These are phyloP conservation scores for Quadroppia sp. DNA, from an alignment of 2,888 invertebrate genomes.

Conservation along the genomic window DNA sequence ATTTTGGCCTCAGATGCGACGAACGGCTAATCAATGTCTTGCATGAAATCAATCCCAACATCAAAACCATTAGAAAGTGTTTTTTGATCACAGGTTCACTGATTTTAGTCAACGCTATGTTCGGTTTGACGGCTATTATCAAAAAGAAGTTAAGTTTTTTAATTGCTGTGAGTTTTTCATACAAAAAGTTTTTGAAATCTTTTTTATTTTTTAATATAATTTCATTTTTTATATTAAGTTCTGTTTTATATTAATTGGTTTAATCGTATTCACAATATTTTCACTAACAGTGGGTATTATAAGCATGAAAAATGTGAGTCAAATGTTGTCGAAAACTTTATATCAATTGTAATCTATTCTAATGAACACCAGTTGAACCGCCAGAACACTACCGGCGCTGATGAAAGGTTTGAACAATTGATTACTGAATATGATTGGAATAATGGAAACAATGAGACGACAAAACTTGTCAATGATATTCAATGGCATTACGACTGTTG, in stretches of 20 bases:
- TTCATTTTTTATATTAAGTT: not conserved
- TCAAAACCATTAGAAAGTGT: conserved; percentile 13
- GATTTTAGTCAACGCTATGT: not conserved
- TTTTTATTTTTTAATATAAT: not conserved
- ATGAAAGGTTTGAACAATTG: not conserved
- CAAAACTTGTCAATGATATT: not conserved
- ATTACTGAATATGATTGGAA: conserved; percentile 19
- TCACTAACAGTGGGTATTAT: conserved; percentile 11
- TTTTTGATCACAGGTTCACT: not conserved
- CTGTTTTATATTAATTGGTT: conserved; percentile 29
- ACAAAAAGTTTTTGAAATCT: not conserved
- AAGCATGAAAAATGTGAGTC: not conserved
- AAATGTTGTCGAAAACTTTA: not conserved
- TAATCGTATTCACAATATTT: conserved; percentile 12
- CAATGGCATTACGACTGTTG: conserved; percentile 1
- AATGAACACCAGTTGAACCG: not conserved
- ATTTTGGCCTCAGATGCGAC: not conserved
- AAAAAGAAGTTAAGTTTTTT: conserved; percentile 18
- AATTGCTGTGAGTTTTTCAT: conserved; percentile 11
- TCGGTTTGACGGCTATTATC: conserved; percentile 11
- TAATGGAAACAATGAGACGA: not conserved
- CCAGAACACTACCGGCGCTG: not conserved
- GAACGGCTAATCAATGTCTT: not conserved
- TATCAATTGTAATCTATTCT: not conserved
- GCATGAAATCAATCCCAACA: not conserved